Percentiles rank a stretch among this genome's conserved stretches.
Evolutionary conservation across 2,888 invertebrate species (phyloP).

Genomic region (Beris chalybata): DNA sequence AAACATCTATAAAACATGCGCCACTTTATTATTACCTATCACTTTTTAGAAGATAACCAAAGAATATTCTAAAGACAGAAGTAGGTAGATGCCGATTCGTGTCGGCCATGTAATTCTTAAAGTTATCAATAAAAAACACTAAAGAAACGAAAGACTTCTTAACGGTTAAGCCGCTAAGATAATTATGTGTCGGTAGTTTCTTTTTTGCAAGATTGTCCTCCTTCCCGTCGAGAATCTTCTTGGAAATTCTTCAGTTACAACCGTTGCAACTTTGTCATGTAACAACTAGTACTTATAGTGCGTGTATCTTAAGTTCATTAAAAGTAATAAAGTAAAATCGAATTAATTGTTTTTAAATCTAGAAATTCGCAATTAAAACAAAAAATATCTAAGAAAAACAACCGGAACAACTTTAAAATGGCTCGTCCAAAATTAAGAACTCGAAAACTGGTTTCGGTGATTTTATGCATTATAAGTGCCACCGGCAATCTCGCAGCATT

Average conservation of each 20-base stretch:
- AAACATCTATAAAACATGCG: background rate
- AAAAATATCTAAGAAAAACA: background rate
- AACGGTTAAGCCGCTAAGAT: conserved; percentile 35
- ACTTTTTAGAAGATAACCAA: background rate
- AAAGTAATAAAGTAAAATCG: background rate
- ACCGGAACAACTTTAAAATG: conserved; percentile 14
- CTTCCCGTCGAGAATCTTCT: conserved; percentile 2
- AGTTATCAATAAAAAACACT: background rate
- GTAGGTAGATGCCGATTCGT: background rate
- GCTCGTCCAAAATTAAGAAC: conserved; percentile 19
- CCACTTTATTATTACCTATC: background rate
- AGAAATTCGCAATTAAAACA: background rate
- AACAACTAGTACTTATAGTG: background rate
- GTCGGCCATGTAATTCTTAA: background rate
- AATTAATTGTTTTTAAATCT: background rate
- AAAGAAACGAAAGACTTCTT: conserved; percentile 4
- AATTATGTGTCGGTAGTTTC: conserved; percentile 1
- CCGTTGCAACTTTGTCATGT: background rate
- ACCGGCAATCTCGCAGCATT: conserved; percentile 40
- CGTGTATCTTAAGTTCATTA: too few relatives aligned
- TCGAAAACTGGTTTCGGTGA: conserved; percentile 32
- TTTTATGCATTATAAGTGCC: conserved; percentile 38
- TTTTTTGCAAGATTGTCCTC: conserved; percentile 1
- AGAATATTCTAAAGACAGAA: background rate
- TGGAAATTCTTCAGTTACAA: background rate